phyloP scores from a whole-genome alignment of 1,140 invertebrate species.

The Ephestia elutella region DNA sequence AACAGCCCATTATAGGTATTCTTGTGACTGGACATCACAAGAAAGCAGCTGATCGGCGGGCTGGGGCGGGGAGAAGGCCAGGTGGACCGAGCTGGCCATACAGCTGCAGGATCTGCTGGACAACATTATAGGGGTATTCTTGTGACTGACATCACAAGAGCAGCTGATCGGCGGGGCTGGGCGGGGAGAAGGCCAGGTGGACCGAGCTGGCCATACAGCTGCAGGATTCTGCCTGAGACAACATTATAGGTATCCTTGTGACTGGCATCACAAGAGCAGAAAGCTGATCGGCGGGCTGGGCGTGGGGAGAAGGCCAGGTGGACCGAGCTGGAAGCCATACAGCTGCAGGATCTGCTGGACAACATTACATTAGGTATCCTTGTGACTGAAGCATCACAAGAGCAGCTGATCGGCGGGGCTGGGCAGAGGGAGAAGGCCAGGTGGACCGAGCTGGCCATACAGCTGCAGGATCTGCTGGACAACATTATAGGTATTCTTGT shows the following conservation, averaged over 20 bases:
- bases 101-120: conserved; percentile 82
- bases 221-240: conserved; percentile 81
- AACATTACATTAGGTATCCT: conserved; percentile 87
- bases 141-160: too few species aligned
- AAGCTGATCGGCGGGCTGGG: conserved; percentile 85
- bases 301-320: conserved; percentile 92
- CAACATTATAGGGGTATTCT: conserved; percentile 87
- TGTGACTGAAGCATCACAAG: too few species aligned
- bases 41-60: conserved; percentile 87
- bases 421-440: too few species aligned
- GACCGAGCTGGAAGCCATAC: conserved; percentile 78
- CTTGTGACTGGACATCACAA: too few species aligned
- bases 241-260: conserved; percentile 83
- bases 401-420: too few species aligned
- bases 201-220: conserved; percentile 85
- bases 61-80: conserved; percentile 91
- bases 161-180: conserved; percentile 84
- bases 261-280: too few species aligned
- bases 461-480: too few species aligned
- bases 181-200: conserved; percentile 93
- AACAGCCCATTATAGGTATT: too few species aligned
- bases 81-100: conserved; percentile 89
- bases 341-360: conserved; percentile 78
- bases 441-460: too few species aligned
- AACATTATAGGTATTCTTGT: too few species aligned